Evolutionary conservation across 23 tunicate species (phyloP).

Genomic region (Corella eumyota): DNA sequence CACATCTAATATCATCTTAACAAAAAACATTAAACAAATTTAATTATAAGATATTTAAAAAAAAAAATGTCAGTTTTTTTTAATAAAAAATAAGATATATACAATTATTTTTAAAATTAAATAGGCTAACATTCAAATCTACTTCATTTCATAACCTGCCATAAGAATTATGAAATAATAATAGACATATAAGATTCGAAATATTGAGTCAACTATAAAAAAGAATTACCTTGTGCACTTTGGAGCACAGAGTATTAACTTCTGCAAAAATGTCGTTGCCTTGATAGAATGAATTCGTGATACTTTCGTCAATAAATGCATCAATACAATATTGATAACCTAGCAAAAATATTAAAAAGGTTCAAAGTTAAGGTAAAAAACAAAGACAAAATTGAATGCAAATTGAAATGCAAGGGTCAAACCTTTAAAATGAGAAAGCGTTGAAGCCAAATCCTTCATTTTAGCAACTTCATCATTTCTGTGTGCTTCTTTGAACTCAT

Average conservation of each 20-base stretch:
- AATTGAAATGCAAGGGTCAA: neutral
- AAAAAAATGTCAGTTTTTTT: no score
- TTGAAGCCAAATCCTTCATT: conserved; percentile 80
- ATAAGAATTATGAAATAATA: neutral
- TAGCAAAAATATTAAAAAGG: conserved; percentile 3
- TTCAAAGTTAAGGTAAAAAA: neutral
- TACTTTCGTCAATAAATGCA: conserved; percentile 84
- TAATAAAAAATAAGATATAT: neutral
- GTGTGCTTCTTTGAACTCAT: conserved; percentile 82
- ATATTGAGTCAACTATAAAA: neutral
- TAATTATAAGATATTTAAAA: neutral
- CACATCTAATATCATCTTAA: conserved; percentile 51
- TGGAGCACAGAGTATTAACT: conserved; percentile 45
- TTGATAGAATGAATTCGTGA: conserved; percentile 43
- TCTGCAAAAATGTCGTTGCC: conserved; percentile 72
- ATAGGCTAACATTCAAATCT: neutral
- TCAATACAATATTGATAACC: conserved; percentile 96
- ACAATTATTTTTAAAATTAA: neutral
- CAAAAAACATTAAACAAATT: neutral
- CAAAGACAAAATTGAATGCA: neutral
- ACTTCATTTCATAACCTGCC: neutral
- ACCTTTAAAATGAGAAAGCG: conserved; percentile 85
- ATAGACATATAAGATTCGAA: neutral
- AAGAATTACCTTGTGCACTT: conserved; percentile 49
- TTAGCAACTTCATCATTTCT: conserved; percentile 49